Evolutionary conservation across 2,797 vertebrate species (phyloP).

Genomic region (Parauchenoglanis punctatus): DNA sequence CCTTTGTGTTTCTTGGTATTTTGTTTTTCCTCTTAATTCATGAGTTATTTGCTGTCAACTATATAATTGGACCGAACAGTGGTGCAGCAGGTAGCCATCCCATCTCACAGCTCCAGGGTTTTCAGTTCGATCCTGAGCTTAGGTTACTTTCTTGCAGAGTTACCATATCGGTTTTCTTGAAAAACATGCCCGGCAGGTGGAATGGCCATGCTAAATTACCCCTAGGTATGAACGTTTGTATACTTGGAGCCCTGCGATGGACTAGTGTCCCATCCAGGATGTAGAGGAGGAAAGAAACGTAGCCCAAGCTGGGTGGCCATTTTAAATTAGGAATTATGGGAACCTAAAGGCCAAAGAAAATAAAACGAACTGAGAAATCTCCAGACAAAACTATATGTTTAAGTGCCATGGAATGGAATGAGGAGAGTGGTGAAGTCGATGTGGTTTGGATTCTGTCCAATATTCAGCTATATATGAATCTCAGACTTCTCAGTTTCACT

Average conservation of each 20-base stretch:
- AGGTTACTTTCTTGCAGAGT: not conserved
- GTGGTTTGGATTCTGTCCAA: conserved; percentile 9
- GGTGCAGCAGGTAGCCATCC: not conserved
- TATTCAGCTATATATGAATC: not conserved
- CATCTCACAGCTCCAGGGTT: not conserved
- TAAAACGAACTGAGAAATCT: not conserved
- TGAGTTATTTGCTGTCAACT: not conserved
- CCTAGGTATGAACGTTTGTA: not conserved
- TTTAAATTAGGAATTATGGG: not conserved
- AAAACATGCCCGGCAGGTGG: not conserved
- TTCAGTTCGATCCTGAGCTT: not conserved
- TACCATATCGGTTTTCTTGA: not conserved
- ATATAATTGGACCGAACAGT: not conserved
- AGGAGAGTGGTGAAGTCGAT: not conserved
- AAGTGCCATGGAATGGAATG: conserved; percentile 10
- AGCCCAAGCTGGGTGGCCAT: not conserved
- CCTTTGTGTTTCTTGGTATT: not conserved
- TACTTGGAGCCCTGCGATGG: not conserved
- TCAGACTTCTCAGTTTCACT: not conserved
- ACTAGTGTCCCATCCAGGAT: not conserved
- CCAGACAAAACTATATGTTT: conserved; percentile 16
- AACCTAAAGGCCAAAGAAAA: conserved; percentile 7
- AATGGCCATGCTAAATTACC: not conserved
- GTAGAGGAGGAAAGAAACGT: not conserved
- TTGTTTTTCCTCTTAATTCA: not conserved